Base-by-base conservation (phyloP, 1,140 invertebrate species). In the Mya arenaria region DNA sequence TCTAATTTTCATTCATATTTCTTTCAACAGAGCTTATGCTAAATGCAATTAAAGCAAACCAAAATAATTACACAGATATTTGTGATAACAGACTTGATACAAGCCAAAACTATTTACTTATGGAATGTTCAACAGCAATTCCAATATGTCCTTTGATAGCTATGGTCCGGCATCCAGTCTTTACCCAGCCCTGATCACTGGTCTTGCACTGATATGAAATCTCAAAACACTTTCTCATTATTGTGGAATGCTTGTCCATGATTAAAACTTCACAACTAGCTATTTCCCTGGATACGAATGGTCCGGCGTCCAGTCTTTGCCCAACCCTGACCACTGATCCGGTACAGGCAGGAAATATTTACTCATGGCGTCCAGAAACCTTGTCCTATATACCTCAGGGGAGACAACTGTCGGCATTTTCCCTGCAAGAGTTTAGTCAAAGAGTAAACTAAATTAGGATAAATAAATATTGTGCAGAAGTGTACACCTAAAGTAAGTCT, bases 361-460 rank as follows among this genome's bases (percentile, higher is more conserved):
- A 85, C 98, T 96, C 96, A 99, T 98, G 2, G 98, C 98, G 71
- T 97, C 96, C 80, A 97, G 96, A 92, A 99, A 99, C 60, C 99
- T 94, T 48, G 95, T 95, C 87, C 96, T 95, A 92, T 99, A 99
- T 85, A 97, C 95, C 85, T 98, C 96, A 0, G 99, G 99, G 0
- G 97, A 97, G 28, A 99, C 96, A 80, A 99, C 97, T 0, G 99
- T 99, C 5, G 99, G 99, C 88, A 97, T 94, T 89, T 98, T 98
- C 4, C 97, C 91, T 92, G 82, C 17, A 82, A 85, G 34, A 82
- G 1, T n/a, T n/a, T n/a, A n/a, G n/a, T n/a, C n/a, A n/a, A n/a
- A n/a, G n/a, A n/a, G n/a, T n/a, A n/a, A n/a, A n/a, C n/a, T n/a
- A n/a, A n/a, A n/a, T n/a, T n/a, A n/a, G n/a, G n/a, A n/a, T n/a